Base-by-base conservation (phyloP, 35 echinoderm and acorn worm genomes). In the Acanthaster planci region DNA sequence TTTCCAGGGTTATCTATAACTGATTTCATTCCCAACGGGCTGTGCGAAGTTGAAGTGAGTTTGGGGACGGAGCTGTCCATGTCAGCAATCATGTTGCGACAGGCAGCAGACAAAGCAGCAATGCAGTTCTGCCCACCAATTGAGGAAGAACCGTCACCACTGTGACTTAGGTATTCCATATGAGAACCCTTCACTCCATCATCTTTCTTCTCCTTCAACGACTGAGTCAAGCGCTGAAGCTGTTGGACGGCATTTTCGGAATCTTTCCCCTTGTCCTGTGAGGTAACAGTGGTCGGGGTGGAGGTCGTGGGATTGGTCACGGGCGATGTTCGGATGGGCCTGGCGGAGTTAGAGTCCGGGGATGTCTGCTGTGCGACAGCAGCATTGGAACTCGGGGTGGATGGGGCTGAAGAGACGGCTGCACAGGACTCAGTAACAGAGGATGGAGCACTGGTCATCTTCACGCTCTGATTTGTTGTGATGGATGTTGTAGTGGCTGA, bases 81-180 rank as follows among this genome's bases (percentile, higher is more conserved):
- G 55, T 94, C 96, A 12, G 96, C 96, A 38, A 99, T 99, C 92
- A 99, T 99, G 77, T 99, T 99, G 12, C 96, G 88, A 86, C 96
- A 99, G 5, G 96, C 93, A 40, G 91, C 96, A 17, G 96, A 99
- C 53, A 99, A 78, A 30, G 96, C 96, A 67, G 96, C 96, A 56
- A 99, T 99, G 83, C 96, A 99, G 55, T 99, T 99, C 75, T 99
- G 96, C 32, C 84, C 80, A 60, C 90, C 86, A 37, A 85, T 77
- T 44, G 88, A 83, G 14, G 86, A 89, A 40, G 81, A 88, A 83
- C 81, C 30, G 22, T 72, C 64, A 81, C 12, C 52, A 19, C 35
- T 83, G 76, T 99, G 86, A 35, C 82, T 81, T 4, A 97, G 85
- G 37, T 97, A 97, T 75, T 97, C 90, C 12, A 64, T 68, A 80